phyloP scores from a whole-genome alignment of 1,140 invertebrate species.

The Formica exsecta region DNA sequence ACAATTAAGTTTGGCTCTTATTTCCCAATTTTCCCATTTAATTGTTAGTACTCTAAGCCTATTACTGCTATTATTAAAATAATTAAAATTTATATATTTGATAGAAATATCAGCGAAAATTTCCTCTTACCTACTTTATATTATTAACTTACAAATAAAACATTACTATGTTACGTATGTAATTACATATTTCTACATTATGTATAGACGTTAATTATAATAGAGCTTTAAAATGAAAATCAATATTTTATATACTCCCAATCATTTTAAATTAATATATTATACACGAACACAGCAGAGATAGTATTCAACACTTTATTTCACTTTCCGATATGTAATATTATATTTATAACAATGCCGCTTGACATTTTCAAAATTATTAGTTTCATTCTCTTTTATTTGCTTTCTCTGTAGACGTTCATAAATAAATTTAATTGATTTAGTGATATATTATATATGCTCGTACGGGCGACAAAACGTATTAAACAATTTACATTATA shows the following conservation, averaged over 20 bases:
- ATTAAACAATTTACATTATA: constrained; percentile 14
- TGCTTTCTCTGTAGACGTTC: neutral
- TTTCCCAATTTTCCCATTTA: no score
- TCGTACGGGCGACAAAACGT: neutral
- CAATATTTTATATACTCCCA: constrained; percentile 14
- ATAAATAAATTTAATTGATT: neutral
- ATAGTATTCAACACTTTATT: constrained; percentile 1
- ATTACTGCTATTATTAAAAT: neutral
- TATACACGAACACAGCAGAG: neutral
- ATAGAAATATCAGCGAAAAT: constrained; percentile 6
- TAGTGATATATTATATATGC: neutral
- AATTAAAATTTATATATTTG: neutral
- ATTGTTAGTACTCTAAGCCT: no score
- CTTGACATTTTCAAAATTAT: neutral
- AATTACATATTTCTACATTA: constrained; percentile 23
- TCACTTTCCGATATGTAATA: neutral
- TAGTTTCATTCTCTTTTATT: neutral
- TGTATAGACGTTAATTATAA: constrained; percentile 2
- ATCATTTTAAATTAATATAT: constrained; percentile 10
- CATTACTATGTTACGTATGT: neutral
- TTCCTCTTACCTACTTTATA: neutral
- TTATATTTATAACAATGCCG: neutral
- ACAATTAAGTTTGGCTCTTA: no score
- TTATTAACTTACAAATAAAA: constrained; percentile 33
- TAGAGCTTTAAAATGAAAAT: constrained; percentile 25